Base-by-base conservation (phyloP, 2,888 invertebrate species). In the Drosophila meridiana region DNA sequence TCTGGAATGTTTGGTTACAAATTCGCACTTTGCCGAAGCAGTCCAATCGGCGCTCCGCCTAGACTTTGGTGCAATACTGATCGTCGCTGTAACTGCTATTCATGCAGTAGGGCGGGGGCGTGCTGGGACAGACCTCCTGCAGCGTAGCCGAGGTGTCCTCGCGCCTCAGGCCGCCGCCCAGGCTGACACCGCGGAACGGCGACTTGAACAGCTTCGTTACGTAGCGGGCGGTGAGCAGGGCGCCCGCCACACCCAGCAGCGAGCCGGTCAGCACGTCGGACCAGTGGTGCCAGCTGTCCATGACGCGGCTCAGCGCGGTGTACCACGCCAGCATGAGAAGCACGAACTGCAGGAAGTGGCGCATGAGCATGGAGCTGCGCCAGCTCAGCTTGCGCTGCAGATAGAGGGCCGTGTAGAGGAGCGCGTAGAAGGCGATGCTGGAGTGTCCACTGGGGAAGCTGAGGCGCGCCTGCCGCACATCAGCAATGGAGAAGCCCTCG, bases 371-470 rank as follows among this genome's bases (percentile, higher is more conserved):
- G 55, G 97, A 96, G 28, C 96, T 95, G 68, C 95, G 95, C 96
- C 97, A 97, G 7, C 95, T 96, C 93, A 98, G 94, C 48, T 97
- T 95, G 58, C 96, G 95, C 90, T 99, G 98, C 26, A 99, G 94
- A 93, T 98, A 99, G 74, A 99, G 94, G 88, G 95, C 95, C 85
- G 96, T 95, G 94, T 97, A 98, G 56, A 97, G 92, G 96, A 97
- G 96, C 45, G 96, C 95, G 90, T 96, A 98, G 83, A 97, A 96
- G 13, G 96, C 96, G 94, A 98, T 96, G 6, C 97, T 97, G 11
- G 98, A 97, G 93, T 98, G 98, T 28, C 98, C 98, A 73, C 97
- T 98, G 63, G 98, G 98, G 93, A 98, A 98, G 32, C 98, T 98
- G 68, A 98, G 94, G 80, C 96, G 95, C 94, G 96, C 94, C 92